Percentiles rank a stretch among this genome's conserved stretches.
phyloP scores from a whole-genome alignment of 2,113 vertebrate species.

The Melozone crissalis region DNA sequence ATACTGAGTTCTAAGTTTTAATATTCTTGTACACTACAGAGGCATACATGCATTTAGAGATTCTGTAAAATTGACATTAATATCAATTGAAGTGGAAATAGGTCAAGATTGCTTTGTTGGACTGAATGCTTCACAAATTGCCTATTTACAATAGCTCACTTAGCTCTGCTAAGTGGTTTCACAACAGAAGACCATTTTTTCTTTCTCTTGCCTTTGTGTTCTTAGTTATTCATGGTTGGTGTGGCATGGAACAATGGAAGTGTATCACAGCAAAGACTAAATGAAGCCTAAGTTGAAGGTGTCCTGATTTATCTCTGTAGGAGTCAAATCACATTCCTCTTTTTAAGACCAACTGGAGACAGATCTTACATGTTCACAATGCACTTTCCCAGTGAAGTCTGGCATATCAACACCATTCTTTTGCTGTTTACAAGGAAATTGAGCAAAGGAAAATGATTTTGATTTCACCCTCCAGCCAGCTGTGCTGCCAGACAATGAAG shows the following conservation, averaged over 20 bases:
- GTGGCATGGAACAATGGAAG: neutral
- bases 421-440: slow-evolving; percentile 49
- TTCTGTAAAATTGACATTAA: neutral
- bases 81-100: neutral
- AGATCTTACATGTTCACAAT: neutral
- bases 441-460: slow-evolving; percentile 55
- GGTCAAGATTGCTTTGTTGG: neutral
- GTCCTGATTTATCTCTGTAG: slow-evolving; percentile 5
- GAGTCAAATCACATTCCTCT: slow-evolving; percentile 3
- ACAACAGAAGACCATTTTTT: neutral
- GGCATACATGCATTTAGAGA: neutral
- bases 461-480: slow-evolving; percentile 27
- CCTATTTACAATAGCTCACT: neutral
- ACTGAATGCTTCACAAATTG: neutral
- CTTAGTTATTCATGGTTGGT: neutral
- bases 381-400: neutral
- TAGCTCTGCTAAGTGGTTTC: neutral
- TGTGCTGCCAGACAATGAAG: slow-evolving; percentile 33
- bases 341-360: neutral
- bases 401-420: neutral
- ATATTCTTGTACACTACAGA: neutral
- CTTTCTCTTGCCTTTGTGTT: neutral
- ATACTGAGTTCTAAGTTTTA: neutral
- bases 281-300: neutral
- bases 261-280: neutral